Percentiles rank a stretch among this genome's conserved stretches.
phyloP scores from a whole-genome alignment of 1,140 invertebrate species.

The Steinernema feltiae region DNA sequence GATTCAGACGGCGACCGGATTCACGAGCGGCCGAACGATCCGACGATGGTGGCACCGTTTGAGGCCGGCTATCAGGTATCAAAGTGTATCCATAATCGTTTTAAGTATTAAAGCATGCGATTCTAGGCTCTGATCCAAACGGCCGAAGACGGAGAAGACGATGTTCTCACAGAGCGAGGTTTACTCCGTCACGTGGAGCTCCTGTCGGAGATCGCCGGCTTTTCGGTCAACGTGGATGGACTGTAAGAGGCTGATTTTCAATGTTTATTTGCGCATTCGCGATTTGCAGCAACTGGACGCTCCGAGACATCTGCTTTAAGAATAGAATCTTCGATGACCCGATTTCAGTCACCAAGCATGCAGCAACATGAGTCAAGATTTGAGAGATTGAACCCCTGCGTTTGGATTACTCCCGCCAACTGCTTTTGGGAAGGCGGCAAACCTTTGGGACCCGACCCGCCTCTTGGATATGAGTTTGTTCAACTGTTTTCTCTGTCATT shows the following conservation, averaged over 20 bases:
- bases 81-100: too few species aligned
- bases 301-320: conserved; percentile 11
- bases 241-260: too few species aligned
- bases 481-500: too few species aligned
- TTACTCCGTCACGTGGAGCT: background rate
- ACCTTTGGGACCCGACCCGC: background rate
- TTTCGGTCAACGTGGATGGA: background rate
- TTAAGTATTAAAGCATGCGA: too few species aligned
- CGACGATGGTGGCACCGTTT: too few species aligned
- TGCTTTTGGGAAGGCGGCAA: background rate
- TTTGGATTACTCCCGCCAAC: background rate
- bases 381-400: background rate
- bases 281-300: conserved; percentile 5
- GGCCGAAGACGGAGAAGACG: background rate
- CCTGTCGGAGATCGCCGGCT: background rate
- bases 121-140: background rate
- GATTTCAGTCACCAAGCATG: too few species aligned
- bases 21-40: too few species aligned
- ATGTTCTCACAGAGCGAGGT: background rate
- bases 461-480: too few species aligned
- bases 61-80: too few species aligned
- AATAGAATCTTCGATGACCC: background rate
- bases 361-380: background rate
- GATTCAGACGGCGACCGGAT: too few species aligned
- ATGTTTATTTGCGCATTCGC: too few species aligned